Base-by-base conservation (phyloP, 2,888 invertebrate species). In the Trichopoda pennipes region DNA sequence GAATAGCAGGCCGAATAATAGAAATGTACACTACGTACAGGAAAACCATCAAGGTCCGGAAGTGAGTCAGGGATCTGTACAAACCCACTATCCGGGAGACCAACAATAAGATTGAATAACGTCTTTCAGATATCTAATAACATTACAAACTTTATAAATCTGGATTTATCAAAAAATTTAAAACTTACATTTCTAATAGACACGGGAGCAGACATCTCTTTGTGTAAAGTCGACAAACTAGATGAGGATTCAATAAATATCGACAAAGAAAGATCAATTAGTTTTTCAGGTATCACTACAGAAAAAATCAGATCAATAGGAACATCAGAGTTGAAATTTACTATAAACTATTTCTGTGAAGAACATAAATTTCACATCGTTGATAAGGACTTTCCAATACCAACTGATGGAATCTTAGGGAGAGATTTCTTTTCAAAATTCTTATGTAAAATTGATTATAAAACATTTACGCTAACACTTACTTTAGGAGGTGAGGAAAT, bases 261-360 rank as follows among this genome's bases (percentile, higher is more conserved):
- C n/a, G 32, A 55, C 55, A 32, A 32, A 8, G n/a, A 32, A n/a
- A n/a, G n/a, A 55, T 28, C 28, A 55, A 55, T 28, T 32, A 55
- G 55, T 32, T 55, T 32, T n/a, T n/a, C 32, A 32, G 55, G 55
- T 16, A 55, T 32, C 16, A 55, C 28, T 55, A 32, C 28, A 55
- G 55, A 55, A 55, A 55, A n/a, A 55, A 28, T 55, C 1, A 55
- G n/a, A n/a, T 55, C 51, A 0, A 51, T 51, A 21, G 51, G 51
- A 51, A 51, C 38, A 23, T 21, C 32, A 55, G 32, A 55, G 9
- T 32, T 55, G n/a, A 32, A n/a, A 1, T 55, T 55, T 9, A 55
- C 16, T 3, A 28, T 55, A 55, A 32, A 28, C 21, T 3, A 38
- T 38, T 14, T 14, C 12, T 12, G 14, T 7, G 38, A 14, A 38